A percentile compares a stretch with the other conserved stretches of the same genome.
phyloP scores from a whole-genome alignment of 1,140 invertebrate species.

The Lutraria rhynchaena region DNA sequence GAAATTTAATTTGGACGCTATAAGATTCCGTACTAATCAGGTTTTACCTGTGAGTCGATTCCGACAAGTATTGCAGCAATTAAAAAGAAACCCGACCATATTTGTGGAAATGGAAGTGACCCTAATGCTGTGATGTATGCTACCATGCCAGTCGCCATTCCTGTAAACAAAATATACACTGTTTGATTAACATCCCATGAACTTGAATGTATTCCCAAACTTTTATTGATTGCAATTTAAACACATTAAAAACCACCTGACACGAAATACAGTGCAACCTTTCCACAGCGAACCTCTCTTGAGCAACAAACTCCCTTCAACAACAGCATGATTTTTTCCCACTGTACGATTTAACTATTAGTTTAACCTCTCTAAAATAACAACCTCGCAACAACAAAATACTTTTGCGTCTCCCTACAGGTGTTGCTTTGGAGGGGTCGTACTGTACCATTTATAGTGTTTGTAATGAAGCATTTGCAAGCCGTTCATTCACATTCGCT shows the following conservation, averaged over 20 bases:
- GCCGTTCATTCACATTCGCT: background rate
- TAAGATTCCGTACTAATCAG: too few species aligned
- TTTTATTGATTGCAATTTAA: background rate
- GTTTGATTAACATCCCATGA: background rate
- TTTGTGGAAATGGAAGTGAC: conserved; percentile 40
- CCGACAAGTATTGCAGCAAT: conserved; percentile 12
- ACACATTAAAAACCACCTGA: background rate
- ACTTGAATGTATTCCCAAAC: background rate
- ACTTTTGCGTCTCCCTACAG: background rate
- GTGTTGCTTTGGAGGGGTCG: too few species aligned
- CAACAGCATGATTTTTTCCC: too few species aligned
- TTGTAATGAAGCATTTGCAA: background rate
- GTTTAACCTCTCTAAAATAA: too few species aligned
- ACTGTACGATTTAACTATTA: too few species aligned
- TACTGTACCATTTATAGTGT: background rate
- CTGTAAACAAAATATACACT: background rate
- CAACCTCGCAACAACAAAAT: background rate
- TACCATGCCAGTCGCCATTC: conserved; percentile 43
- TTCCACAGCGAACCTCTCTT: too few species aligned
- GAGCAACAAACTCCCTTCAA: too few species aligned
- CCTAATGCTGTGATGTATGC: conserved; percentile 36
- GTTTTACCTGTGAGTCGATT: conserved; percentile 34
- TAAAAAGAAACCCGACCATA: conserved; percentile 32
- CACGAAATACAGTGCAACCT: too few species aligned
- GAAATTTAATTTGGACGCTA: too few species aligned